Evolutionary conservation across 2,888 invertebrate species (phyloP).

Genomic region (Isoperla grammatica): DNA sequence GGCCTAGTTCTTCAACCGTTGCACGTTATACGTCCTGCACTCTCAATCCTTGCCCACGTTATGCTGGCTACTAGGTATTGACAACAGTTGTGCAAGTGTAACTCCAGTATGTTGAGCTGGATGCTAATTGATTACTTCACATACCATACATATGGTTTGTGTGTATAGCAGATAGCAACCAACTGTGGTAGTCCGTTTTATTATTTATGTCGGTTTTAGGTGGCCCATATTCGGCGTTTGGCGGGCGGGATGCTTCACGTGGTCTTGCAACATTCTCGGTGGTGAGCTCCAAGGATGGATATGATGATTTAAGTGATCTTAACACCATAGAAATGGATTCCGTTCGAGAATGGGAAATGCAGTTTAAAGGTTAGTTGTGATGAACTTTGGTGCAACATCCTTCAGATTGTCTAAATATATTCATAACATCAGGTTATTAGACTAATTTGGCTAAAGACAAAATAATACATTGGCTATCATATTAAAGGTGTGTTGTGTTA

Average conservation of each 20-base stretch:
- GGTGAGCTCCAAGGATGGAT: slow-evolving; percentile 72
- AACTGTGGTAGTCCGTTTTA: no score
- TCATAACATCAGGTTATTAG: neutral
- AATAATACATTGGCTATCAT: no score
- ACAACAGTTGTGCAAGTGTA: no score
- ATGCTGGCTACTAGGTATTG: no score
- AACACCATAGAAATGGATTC: slow-evolving; percentile 92
- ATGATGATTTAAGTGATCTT: slow-evolving; percentile 94
- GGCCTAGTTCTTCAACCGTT: no score
- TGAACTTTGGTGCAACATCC: neutral
- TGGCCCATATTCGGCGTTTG: slow-evolving; percentile 91
- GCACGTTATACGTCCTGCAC: no score
- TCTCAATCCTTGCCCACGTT: no score
- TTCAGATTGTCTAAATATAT: neutral
- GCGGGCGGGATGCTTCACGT: slow-evolving; percentile 91
- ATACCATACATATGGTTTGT: no score
- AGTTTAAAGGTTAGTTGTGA: slow-evolving; percentile 73
- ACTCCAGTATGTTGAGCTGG: no score
- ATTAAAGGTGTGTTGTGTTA: no score
- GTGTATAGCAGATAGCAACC: no score
- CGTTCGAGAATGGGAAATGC: slow-evolving; percentile 94
- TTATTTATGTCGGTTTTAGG: slow-evolving; percentile 53
- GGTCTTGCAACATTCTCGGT: slow-evolving; percentile 92
- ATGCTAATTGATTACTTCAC: no score
- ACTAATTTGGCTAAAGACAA: neutral